Conservation (phyloP, 2,113 vertebrate species). For the Stegastes partitus region DNA sequence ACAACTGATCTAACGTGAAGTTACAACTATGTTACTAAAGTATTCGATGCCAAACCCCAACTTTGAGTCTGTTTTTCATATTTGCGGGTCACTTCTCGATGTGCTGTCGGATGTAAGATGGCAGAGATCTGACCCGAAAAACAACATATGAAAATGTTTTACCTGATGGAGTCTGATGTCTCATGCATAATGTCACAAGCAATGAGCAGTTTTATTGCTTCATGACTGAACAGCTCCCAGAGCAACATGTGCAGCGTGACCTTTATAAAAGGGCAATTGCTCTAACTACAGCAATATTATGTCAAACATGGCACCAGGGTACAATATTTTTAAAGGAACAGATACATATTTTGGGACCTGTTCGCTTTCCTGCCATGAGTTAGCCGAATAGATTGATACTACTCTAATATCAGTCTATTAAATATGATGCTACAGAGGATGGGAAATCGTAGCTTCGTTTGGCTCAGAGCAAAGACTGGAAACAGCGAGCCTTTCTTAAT, state of each 20-base stretch:
- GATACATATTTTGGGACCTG: neutral
- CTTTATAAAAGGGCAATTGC: constrained; percentile 59
- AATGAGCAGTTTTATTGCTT: constrained; percentile 41
- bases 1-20: constrained; percentile 12
- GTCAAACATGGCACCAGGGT: neutral
- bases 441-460: neutral
- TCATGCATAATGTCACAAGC: constrained; percentile 45
- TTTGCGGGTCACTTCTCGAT: constrained; percentile 43
- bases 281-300: neutral
- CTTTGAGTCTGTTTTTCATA: constrained; percentile 24
- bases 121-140: constrained; percentile 57
- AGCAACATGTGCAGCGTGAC: constrained; percentile 39
- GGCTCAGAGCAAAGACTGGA: neutral
- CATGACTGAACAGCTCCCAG: constrained; percentile 33
- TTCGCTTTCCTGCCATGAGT: neutral
- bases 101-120: constrained; percentile 26
- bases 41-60: constrained; percentile 12
- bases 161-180: constrained; percentile 46
- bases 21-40: constrained; percentile 13
- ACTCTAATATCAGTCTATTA: neutral
- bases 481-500: neutral
- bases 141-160: constrained; percentile 46
- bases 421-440: no score
- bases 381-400: neutral
- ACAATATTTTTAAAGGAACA: constrained; percentile 8